Evolutionary conservation across 2,797 vertebrate genomes (phyloP).

Genomic region (Lutjanus campechanus): DNA sequence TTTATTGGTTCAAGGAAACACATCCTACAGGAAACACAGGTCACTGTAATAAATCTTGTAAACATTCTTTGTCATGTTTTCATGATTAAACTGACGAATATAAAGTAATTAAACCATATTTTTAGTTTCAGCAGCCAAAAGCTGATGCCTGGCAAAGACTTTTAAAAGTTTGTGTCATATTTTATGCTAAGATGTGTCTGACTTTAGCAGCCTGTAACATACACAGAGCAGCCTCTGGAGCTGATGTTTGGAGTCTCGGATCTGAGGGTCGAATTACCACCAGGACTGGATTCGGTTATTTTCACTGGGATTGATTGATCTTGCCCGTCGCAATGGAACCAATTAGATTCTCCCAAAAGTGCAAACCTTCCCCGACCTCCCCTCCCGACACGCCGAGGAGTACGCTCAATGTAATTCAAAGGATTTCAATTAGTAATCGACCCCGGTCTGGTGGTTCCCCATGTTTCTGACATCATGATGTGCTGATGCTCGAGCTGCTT

Average conservation of each 20-base stretch:
- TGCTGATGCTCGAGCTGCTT: conserved; percentile 53
- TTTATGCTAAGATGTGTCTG: conserved; percentile 11
- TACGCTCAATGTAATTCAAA: conserved; percentile 56
- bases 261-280: conserved; percentile 49
- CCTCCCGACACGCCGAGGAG: conserved; percentile 47
- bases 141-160: too few species aligned
- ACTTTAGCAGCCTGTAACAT: conserved; percentile 12
- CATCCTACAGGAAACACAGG: too few species aligned
- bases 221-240: conserved; percentile 6
- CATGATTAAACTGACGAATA: too few species aligned
- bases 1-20: too few species aligned
- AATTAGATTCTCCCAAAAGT: conserved; percentile 75
- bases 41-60: too few species aligned
- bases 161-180: neutral
- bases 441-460: conserved; percentile 55
- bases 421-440: conserved; percentile 72
- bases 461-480: conserved; percentile 55
- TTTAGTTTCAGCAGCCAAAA: too few species aligned
- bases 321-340: conserved; percentile 58
- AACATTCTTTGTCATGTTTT: too few species aligned
- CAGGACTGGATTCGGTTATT: conserved; percentile 60
- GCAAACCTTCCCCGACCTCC: conserved; percentile 32
- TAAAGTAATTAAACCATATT: too few species aligned
- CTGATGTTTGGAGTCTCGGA: conserved; percentile 28
- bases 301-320: conserved; percentile 71